phyloP scores from a whole-genome alignment of 1,140 invertebrate species.

The Aphelenchoides fujianensis region DNA sequence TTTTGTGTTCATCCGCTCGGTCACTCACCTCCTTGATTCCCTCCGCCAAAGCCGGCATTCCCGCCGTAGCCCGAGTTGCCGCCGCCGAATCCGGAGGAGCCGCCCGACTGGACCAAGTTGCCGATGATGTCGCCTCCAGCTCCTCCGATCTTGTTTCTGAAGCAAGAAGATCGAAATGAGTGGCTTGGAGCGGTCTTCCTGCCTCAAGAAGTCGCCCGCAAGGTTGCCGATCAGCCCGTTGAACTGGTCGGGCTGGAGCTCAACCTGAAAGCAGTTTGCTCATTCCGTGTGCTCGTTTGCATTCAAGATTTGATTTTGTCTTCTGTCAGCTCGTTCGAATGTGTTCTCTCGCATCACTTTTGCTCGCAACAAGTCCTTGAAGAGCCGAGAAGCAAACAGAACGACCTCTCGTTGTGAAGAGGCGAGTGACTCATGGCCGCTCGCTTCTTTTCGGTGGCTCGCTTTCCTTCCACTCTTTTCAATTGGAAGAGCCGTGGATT shows the following conservation, averaged over 20 bases:
- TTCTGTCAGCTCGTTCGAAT: no score
- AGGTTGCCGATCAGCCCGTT: conserved; percentile 60
- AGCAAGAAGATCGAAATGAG: background rate
- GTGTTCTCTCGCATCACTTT: no score
- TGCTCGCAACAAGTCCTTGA: no score
- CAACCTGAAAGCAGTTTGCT: conserved; percentile 42
- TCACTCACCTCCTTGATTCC: conserved; percentile 42
- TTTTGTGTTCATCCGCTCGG: no score
- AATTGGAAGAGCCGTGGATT: no score
- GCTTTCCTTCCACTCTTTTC: no score
- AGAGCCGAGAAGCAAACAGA: no score
- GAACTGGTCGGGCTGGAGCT: conserved; percentile 56
- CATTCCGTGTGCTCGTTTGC: no score
- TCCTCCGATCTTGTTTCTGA: background rate
- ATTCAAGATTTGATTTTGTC: no score
- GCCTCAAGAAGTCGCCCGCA: conserved; percentile 58
- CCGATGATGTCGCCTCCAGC: conserved; percentile 51
- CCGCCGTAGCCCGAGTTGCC: conserved; percentile 19
- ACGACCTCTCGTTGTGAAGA: no score
- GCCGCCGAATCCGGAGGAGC: conserved; percentile 32
- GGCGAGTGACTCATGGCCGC: no score
- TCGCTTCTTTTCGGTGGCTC: no score
- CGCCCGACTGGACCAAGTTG: conserved; percentile 33
- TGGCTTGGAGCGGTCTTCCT: conserved; percentile 28
- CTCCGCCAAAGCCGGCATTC: conserved; percentile 35